These are phyloP conservation scores for Scaptomyza graminum DNA, from an alignment of 1,140 invertebrate genomes.

Conservation along the genomic window DNA sequence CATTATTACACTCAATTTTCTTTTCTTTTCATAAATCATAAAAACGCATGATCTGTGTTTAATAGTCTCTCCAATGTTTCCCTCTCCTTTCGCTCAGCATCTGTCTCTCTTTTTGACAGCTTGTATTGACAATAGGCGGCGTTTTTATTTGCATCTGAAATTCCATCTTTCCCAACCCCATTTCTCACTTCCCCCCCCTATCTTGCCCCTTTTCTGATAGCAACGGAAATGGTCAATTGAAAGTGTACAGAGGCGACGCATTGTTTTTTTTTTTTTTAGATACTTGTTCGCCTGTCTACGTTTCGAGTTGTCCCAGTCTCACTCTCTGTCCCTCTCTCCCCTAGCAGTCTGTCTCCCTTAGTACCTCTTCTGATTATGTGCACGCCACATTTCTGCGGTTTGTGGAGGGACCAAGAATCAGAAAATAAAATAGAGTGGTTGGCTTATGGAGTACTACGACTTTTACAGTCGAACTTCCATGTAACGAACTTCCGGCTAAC, in stretches of 20 bases:
- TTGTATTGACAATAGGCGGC: not conserved
- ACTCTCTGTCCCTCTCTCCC: not conserved
- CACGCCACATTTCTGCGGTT: constrained; percentile 27
- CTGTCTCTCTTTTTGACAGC: not conserved
- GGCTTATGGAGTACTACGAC: constrained; percentile 6
- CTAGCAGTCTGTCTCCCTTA: constrained; percentile 1
- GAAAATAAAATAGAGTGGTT: not conserved
- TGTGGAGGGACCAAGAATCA: not conserved
- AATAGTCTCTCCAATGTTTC: not conserved
- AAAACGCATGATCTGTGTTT: not conserved
- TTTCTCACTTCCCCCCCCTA: not conserved
- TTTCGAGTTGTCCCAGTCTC: constrained; percentile 27
- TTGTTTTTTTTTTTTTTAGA: constrained; percentile 47
- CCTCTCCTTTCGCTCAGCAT: not conserved
- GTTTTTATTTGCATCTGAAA: constrained; percentile 5
- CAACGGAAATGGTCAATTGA: constrained; percentile 74
- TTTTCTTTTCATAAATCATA: constrained; percentile 13
- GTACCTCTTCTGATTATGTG: constrained; percentile 25
- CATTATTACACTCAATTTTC: too few species aligned
- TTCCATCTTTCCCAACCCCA: not conserved
- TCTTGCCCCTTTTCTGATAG: not conserved
- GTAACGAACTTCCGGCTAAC: too few species aligned
- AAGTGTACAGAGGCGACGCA: constrained; percentile 54
- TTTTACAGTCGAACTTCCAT: too few species aligned
- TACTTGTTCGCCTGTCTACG: constrained; percentile 31